phyloP scores from a whole-genome alignment of 2,797 vertebrate species.

The Centropyge bicolor region DNA sequence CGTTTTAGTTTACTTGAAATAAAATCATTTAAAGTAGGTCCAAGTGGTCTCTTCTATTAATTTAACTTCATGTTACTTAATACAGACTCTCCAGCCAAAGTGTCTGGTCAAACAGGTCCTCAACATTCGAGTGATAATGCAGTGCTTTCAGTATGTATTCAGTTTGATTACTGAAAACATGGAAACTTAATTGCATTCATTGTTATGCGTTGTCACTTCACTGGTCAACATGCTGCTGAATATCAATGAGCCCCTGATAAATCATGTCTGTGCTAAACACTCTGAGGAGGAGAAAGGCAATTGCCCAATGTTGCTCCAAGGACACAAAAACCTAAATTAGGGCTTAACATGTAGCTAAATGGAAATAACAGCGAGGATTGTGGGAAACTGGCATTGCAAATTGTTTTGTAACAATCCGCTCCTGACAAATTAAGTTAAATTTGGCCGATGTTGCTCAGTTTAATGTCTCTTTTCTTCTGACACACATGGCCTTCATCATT shows the following conservation, averaged over 20 bases:
- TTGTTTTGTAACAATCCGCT: slow-evolving; percentile 52
- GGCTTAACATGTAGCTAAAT: slow-evolving; percentile 50
- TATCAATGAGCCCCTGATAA: slow-evolving; percentile 79
- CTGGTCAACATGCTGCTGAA: slow-evolving; percentile 73
- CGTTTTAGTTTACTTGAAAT: background rate
- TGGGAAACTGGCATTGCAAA: slow-evolving; percentile 28
- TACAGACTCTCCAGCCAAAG: slow-evolving; percentile 20
- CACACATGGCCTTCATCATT: background rate
- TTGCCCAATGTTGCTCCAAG: slow-evolving; percentile 71
- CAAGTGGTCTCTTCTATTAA: slow-evolving; percentile 9
- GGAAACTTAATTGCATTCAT: slow-evolving; percentile 80
- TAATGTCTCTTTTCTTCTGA: slow-evolving; percentile 1
- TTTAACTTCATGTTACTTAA: slow-evolving; percentile 30
- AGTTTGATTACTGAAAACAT: slow-evolving; percentile 79
- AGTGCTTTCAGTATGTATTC: slow-evolving; percentile 63
- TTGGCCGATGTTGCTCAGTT: slow-evolving; percentile 1
- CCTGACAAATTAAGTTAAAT: slow-evolving; percentile 42
- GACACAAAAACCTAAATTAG: slow-evolving; percentile 68
- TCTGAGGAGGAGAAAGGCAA: slow-evolving; percentile 68
- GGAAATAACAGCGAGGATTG: slow-evolving; percentile 38
- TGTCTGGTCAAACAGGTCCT: slow-evolving; percentile 61
- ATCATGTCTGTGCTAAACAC: slow-evolving; percentile 72
- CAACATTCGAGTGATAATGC: slow-evolving; percentile 66
- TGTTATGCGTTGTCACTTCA: slow-evolving; percentile 82
- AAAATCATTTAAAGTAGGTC: background rate